Percentiles rank a stretch among this genome's conserved stretches.
Evolutionary conservation across 2,888 invertebrate genomes (phyloP).

Genomic region (Monochamus alternatus): DNA sequence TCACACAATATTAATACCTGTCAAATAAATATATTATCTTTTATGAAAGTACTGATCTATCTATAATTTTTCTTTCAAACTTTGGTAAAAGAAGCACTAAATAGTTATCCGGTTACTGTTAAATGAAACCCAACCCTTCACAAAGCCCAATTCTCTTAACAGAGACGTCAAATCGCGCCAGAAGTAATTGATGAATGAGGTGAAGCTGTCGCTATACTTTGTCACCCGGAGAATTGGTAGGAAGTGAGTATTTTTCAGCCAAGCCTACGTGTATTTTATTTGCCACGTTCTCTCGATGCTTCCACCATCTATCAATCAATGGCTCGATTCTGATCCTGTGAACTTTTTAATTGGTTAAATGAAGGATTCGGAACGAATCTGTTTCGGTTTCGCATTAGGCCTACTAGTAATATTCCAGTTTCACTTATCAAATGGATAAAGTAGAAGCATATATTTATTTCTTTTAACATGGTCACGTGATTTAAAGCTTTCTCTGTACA

Average conservation of each 20-base stretch:
- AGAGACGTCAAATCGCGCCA: constrained; percentile 3
- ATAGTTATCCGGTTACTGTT: not conserved
- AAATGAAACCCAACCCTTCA: not conserved
- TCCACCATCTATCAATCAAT: not conserved
- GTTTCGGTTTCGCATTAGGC: not conserved
- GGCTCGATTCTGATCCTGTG: not conserved
- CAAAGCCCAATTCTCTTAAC: not conserved
- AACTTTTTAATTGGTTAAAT: not conserved
- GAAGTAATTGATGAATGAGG: constrained; percentile 11
- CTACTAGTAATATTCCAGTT: not conserved
- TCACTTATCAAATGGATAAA: not conserved
- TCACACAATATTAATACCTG: too few species aligned
- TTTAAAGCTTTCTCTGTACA: not conserved
- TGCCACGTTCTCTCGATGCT: not conserved
- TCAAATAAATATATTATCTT: too few species aligned
- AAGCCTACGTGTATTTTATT: not conserved
- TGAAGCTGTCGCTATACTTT: constrained; percentile 1
- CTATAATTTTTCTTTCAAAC: not conserved
- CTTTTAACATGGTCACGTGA: too few species aligned
- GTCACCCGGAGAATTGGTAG: constrained; percentile 6
- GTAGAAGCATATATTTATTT: not conserved
- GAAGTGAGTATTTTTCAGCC: constrained; percentile 5
- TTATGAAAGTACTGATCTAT: too few species aligned
- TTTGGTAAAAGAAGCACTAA: not conserved
- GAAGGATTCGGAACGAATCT: not conserved